Evolutionary conservation across 2,888 invertebrate genomes (phyloP).

Genomic region (Leptinotarsa rubiginosa): DNA sequence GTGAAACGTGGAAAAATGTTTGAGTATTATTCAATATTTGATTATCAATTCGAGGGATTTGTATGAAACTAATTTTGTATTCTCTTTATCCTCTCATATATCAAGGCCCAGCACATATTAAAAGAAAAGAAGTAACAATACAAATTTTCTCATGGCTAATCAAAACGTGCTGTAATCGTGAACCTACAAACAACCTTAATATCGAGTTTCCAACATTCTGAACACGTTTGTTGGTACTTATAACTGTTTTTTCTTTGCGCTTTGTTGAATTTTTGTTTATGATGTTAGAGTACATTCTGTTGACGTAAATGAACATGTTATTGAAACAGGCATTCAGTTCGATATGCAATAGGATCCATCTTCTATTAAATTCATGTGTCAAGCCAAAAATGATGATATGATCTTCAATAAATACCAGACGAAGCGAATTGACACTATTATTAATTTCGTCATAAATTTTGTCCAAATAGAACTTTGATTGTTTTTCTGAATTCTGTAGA

Average conservation of each 20-base stretch:
- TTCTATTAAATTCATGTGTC: no score
- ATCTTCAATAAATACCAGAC: no score
- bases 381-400: no score
- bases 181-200: not conserved
- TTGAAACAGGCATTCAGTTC: not conserved
- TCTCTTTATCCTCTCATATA: no score
- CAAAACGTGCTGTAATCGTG: constrained; percentile 1
- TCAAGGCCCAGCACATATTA: not conserved
- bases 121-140: not conserved
- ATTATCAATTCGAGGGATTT: no score
- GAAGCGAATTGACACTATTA: no score
- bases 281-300: not conserved
- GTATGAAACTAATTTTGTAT: no score
- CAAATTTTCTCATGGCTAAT: not conserved
- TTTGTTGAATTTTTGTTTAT: constrained; percentile 8
- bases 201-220: constrained; percentile 8
- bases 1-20: no score
- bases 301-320: not conserved
- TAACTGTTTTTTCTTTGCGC: constrained; percentile 9
- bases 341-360: not conserved
- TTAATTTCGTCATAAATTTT: no score
- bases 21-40: no score
- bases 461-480: no score
- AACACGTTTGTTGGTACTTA: constrained; percentile 18
- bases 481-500: no score